Base-by-base conservation (phyloP, 2,888 invertebrate genomes). In the Agrochola lychnidis region DNA sequence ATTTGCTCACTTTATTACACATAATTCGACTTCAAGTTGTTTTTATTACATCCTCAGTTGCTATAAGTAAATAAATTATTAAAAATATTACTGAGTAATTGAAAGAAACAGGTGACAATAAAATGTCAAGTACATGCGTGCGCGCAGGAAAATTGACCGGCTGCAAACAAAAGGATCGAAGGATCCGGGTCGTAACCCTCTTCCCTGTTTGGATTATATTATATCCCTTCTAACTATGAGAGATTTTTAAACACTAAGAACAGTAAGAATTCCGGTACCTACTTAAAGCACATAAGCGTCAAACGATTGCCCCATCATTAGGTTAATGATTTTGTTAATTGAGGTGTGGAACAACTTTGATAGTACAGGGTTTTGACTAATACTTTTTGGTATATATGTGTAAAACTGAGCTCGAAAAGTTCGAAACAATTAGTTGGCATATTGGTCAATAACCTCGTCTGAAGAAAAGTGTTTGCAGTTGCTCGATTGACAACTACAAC, bases 81-180 rank as follows among this genome's bases (percentile, higher is more conserved):
- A 3, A 70, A 61, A 53, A 70, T 36, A 12, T 45, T 9, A 61
- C 68, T 61, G 69, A 69, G 61, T 70, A 36, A 61, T 51, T 68
- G 63, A 56, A 70, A 68, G 25, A n/a, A 70, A 73, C 81, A 64
- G 72, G 73, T 81, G 73, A 30, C 67, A 77, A 66, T 69, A 40
- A 81, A 85, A 83, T 84, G 77, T 84, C 82, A 82, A 72, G 85
- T 14, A 14, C 40, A 45, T 64, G 57, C 62, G 51, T 14, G 45
- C 5, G 30, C 36, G 57, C 82, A 76, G 14, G 14, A 51, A 61
- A 78, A 7, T 6, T 48, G 30, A 48, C 5, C 51, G 25, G 36
- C 14, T 1, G 3, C 9, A 19, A 56, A 36, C 22, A 36, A 51
- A 66, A 48, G 16, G 9, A 48, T 19, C 16, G 16, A 40, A 63